Conservation (phyloP, 2,113 vertebrate species). For the Pyrgilauda ruficollis region DNA sequence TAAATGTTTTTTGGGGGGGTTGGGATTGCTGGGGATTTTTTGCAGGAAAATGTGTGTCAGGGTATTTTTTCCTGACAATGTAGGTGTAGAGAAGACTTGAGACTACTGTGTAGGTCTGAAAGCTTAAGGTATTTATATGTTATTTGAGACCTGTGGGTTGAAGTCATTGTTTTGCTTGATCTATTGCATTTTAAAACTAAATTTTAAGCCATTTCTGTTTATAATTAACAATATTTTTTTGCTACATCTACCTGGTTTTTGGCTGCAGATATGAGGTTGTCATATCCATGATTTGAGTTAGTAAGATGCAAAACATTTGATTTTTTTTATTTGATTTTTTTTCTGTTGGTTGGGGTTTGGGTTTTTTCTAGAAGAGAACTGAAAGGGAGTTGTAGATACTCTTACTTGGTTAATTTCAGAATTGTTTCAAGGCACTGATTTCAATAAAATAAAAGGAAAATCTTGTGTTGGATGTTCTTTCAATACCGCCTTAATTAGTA, state of each 20-base stretch:
- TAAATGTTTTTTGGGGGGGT: rapidly evolving
- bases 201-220: not conserved
- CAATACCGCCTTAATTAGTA: not conserved
- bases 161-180: not conserved
- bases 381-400: not conserved
- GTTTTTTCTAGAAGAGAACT: not conserved
- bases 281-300: not conserved
- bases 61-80: not conserved
- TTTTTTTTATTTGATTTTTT: not conserved
- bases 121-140: not conserved
- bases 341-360: not conserved
- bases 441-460: not conserved
- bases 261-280: not conserved
- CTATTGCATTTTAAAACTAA: not conserved
- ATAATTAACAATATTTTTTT: not conserved
- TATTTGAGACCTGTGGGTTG: not conserved
- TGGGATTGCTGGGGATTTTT: not conserved
- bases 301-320: not conserved
- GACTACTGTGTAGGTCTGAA: not conserved
- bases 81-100: not conserved
- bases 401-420: not conserved
- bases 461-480: not conserved
- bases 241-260: not conserved
- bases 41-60: not conserved
- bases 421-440: not conserved